A percentile compares a stretch with the other conserved stretches of the same genome.
These are phyloP conservation scores for Xerus rutilus DNA, from an alignment of 2,797 vertebrate species.

Conservation along the genomic window DNA sequence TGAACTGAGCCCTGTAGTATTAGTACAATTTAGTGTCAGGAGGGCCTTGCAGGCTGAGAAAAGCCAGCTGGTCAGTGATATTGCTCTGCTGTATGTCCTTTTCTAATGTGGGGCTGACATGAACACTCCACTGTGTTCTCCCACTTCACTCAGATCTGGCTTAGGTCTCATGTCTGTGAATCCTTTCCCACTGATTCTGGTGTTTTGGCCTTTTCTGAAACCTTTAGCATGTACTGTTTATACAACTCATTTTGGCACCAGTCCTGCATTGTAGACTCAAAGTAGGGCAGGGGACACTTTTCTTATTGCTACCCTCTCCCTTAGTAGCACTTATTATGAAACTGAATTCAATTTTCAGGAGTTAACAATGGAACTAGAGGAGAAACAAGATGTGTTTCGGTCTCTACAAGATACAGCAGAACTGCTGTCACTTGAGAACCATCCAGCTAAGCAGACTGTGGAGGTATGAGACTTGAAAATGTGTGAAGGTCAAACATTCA, in stretches of 20 bases:
- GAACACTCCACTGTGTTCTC: not conserved
- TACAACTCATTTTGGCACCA: slow-evolving; percentile 24
- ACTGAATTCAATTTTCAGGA: slow-evolving; percentile 89
- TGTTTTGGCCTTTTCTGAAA: slow-evolving; percentile 42
- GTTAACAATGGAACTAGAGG: slow-evolving; percentile 93
- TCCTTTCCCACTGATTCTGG: not conserved
- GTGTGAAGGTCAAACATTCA: not conserved
- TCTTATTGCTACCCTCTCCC: not conserved
- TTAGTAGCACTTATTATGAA: slow-evolving; percentile 47
- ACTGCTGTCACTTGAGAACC: slow-evolving; percentile 95
- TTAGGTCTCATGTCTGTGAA: not conserved
- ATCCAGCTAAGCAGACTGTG: slow-evolving; percentile 97
- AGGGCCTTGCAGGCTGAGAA: not conserved
- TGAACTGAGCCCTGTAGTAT: not conserved
- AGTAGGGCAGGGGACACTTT: not conserved
- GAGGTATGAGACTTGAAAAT: slow-evolving; percentile 90
- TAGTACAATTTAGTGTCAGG: not conserved
- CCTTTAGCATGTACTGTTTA: not conserved
- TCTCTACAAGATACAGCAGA: slow-evolving; percentile 96
- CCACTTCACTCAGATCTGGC: not conserved
- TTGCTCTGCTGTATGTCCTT: not conserved
- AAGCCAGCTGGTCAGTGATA: not conserved
- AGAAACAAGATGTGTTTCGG: slow-evolving; percentile 95
- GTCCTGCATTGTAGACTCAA: not conserved
- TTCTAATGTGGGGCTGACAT: accelerated